Conservation (phyloP, 2,888 invertebrate genomes). For the Dorcus hopei region DNA sequence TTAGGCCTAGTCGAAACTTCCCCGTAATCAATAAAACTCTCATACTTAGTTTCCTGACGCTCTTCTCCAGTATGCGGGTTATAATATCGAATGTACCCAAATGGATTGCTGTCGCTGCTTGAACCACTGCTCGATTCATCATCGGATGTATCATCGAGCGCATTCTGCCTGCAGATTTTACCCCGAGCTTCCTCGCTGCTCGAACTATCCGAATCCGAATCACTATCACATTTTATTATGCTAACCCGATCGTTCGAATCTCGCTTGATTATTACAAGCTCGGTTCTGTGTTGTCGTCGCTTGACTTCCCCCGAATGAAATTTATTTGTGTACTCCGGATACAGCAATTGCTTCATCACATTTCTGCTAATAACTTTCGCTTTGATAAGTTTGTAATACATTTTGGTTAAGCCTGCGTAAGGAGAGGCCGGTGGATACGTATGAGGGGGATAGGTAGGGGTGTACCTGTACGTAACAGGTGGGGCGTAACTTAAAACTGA, state of each 20-base stretch:
- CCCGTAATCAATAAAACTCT: conserved; percentile 55
- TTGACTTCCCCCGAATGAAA: conserved; percentile 56
- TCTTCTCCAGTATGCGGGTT: conserved; percentile 51
- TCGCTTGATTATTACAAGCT: conserved; percentile 46
- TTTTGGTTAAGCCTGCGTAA: conserved; percentile 72
- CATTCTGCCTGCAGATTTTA: conserved; percentile 59
- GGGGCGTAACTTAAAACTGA: conserved; percentile 51
- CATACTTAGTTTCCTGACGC: conserved; percentile 47
- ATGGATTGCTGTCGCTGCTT: conserved; percentile 60
- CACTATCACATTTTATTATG: conserved; percentile 46
- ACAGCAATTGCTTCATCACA: conserved; percentile 71
- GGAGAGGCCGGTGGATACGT: conserved; percentile 75
- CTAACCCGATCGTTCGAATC: conserved; percentile 35
- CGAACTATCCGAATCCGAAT: conserved; percentile 40
- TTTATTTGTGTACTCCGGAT: conserved; percentile 58
- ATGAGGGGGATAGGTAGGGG: conserved; percentile 65
- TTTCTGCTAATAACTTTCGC: conserved; percentile 67
- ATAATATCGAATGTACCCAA: conserved; percentile 66
- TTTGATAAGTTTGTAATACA: conserved; percentile 72
- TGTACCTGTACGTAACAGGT: conserved; percentile 44
- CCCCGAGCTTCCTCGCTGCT: conserved; percentile 46
- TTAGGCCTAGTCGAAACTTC: conserved; percentile 17
- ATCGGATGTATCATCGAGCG: conserved; percentile 46
- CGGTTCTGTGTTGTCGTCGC: conserved; percentile 53
- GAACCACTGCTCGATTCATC: conserved; percentile 52